Evolutionary conservation across 2,113 vertebrate genomes (phyloP).

Genomic region (Callospermophilus lateralis): DNA sequence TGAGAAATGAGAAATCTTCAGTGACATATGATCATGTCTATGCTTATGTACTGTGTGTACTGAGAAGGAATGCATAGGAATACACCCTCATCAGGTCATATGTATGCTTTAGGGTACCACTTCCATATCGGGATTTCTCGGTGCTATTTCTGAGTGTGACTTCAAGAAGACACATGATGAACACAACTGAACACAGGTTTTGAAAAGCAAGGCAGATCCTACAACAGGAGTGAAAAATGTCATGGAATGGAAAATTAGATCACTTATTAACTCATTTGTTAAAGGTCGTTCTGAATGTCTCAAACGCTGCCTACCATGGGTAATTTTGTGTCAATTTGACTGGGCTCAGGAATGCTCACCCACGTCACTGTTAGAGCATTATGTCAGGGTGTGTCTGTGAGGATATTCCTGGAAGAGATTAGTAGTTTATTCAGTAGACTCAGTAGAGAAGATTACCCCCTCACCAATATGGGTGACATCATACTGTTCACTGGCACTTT

Average conservation of each 20-base stretch:
- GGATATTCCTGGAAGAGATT: neutral
- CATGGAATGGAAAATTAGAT: conserved; percentile 41
- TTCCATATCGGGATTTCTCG: neutral
- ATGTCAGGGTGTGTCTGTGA: neutral
- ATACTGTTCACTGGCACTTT: neutral
- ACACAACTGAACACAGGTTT: neutral
- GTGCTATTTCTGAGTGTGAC: neutral
- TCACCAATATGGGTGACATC: neutral
- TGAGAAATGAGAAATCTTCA: neutral
- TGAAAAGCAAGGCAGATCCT: neutral
- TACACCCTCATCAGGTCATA: neutral
- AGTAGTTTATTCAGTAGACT: neutral
- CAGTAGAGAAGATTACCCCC: neutral
- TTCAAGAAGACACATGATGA: neutral
- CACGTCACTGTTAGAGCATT: neutral
- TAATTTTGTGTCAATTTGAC: neutral
- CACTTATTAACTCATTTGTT: neutral
- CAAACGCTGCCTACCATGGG: neutral
- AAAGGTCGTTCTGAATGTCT: neutral
- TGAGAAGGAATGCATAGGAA: neutral
- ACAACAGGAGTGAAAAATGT: neutral
- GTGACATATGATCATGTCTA: neutral
- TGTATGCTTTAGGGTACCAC: neutral
- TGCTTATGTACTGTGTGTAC: neutral
- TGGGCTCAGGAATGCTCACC: neutral